Evolutionary conservation across 2,797 vertebrate species (phyloP), one percentile per base, ranked within the genome.

Genomic region (Coilia nasus): DNA sequence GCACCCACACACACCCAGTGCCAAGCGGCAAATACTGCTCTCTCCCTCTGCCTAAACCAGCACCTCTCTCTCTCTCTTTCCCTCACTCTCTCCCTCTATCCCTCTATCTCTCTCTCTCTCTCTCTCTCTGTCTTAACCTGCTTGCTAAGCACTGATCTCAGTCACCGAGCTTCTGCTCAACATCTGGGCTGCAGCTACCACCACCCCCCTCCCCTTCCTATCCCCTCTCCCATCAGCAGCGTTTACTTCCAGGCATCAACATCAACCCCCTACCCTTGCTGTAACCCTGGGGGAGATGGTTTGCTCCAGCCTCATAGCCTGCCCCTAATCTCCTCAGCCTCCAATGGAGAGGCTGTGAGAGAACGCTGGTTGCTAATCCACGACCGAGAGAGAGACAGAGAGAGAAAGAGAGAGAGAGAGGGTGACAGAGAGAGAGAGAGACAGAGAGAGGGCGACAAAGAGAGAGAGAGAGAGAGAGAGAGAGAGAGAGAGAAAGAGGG

Each of bases 301-400:
- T 93, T 90, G 82, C 87, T 92, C 92, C 92, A 85, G 88, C 87
- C 87, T 89, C 83, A 82, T 90, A 88, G 89, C 90, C 91, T 90
- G 90, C 89, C 90, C 88, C 90, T 94, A 95, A 95, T 95, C 94
- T 93, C 90, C 88, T 87, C 86, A 86, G 78, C 82, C 89, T 91
- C 86, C 90, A 93, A 91, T 92, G 90, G 90, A 89, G 86, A 78
- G 82, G 54, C 81, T 82, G 44, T 35, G 3, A n/a, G 28, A 62
- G 25, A 84, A 31, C 19, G 82, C 14, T 14, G 60, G 46, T 44
- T 35, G 35, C 83, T 83, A 86, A 89, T 75, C 83, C 7, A 78
- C 59, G 81, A 60, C 62, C 54, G 62, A 78, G n/a, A 64, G 35
- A 57, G 19, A 41, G n/a, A 41, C 6, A 17, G 23, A 62, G 59